Evolutionary conservation across 2,113 vertebrate genomes (phyloP).

Genomic region (Delphinus delphis): DNA sequence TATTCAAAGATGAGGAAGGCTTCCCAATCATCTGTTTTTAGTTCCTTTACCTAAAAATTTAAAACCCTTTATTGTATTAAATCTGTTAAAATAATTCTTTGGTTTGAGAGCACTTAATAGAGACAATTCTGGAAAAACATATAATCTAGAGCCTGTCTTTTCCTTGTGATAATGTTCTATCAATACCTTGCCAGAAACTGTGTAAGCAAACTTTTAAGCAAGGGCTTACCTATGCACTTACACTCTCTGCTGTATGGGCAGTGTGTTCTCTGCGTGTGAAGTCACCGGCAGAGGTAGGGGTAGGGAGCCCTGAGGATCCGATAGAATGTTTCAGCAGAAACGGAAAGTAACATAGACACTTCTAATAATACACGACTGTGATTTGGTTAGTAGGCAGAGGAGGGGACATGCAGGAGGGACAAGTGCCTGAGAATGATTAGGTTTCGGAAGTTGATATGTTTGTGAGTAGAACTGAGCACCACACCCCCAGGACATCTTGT

Average conservation of each 20-base stretch:
- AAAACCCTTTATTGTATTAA: constrained; percentile 59
- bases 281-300: rapidly evolving
- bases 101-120: constrained; percentile 49
- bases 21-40: constrained; percentile 4
- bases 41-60: constrained; percentile 62
- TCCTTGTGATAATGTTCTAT: constrained; percentile 71
- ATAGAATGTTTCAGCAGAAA: neutral
- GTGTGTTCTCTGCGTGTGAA: neutral
- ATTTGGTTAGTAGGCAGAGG: neutral
- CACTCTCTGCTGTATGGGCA: neutral
- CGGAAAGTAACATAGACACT: neutral
- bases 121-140: constrained; percentile 72
- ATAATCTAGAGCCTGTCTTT: constrained; percentile 53
- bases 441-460: neutral
- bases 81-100: constrained; percentile 53
- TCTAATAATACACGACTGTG: rapidly evolving
- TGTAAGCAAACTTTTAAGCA: constrained; percentile 63
- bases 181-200: constrained; percentile 58
- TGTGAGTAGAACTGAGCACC: neutral
- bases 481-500: neutral
- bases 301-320: neutral
- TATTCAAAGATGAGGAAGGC: neutral
- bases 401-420: neutral
- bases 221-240: neutral
- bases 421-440: neutral